Evolutionary conservation across 30 jellyfish, hydroid and myxozoan species (phyloP).

Genomic region (Aurelia sp.): DNA sequence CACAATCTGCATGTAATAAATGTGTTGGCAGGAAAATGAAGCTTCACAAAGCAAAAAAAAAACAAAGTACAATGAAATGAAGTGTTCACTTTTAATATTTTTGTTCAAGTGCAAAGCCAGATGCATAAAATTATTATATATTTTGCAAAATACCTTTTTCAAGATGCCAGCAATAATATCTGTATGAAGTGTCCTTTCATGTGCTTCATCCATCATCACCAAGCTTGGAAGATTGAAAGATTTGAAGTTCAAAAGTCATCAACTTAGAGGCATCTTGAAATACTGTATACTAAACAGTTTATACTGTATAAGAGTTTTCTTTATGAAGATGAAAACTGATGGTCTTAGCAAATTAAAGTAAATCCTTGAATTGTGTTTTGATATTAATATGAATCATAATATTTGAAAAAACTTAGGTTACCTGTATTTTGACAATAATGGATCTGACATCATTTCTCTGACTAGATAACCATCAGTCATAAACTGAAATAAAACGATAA

Average conservation of each 20-base stretch:
- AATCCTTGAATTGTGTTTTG: no score
- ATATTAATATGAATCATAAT: no score
- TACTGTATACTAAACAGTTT: no score
- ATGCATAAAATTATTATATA: not conserved
- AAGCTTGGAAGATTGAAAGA: conserved; percentile 17
- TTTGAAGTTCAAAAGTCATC: not conserved
- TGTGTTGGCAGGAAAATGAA: no score
- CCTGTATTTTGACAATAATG: conserved; percentile 93
- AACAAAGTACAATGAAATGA: no score
- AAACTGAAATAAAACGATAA: conserved; percentile 22
- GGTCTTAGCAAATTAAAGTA: no score
- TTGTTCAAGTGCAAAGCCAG: not conserved
- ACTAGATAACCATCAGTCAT: conserved; percentile 97
- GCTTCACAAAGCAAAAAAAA: no score
- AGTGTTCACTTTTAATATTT: no score
- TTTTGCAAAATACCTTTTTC: conserved; percentile 60
- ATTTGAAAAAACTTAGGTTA: not conserved
- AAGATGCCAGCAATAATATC: conserved; percentile 91
- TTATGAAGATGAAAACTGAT: no score
- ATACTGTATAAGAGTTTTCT: no score
- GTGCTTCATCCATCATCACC: conserved; percentile 94
- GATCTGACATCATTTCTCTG: conserved; percentile 99
- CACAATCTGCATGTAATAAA: no score
- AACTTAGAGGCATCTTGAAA: no score
- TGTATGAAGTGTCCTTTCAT: conserved; percentile 92